phyloP scores from a whole-genome alignment of 1,140 invertebrate genomes.

The Drosophila dunni region DNA sequence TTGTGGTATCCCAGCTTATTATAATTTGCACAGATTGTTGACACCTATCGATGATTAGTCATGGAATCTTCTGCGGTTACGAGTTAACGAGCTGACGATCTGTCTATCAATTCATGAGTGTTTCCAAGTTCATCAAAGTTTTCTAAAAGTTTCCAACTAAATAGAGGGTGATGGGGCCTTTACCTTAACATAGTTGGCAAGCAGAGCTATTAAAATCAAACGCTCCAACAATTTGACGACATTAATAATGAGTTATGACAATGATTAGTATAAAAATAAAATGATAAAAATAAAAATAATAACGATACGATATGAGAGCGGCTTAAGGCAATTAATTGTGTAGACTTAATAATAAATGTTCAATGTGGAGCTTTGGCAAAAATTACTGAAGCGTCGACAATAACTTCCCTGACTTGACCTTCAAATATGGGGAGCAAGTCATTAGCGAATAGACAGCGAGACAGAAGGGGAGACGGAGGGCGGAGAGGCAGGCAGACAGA shows the following conservation, averaged over 20 bases:
- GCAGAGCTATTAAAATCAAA: conserved; percentile 58
- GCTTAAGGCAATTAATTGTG: conserved; percentile 59
- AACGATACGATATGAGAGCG: conserved; percentile 36
- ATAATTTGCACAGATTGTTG: conserved; percentile 26
- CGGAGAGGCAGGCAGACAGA: conserved; percentile 16
- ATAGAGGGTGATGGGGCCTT: conserved; percentile 23
- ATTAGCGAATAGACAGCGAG: conserved; percentile 50
- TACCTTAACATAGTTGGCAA: conserved; percentile 49
- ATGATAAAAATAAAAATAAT: conserved; percentile 26
- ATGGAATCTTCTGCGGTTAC: conserved; percentile 47
- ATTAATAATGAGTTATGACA: conserved; percentile 51
- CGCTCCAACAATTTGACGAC: conserved; percentile 64
- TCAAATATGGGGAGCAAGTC: conserved; percentile 61
- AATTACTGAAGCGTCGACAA: conserved; percentile 61
- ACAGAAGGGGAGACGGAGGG: neutral
- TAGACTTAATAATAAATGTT: conserved; percentile 56
- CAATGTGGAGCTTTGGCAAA: conserved; percentile 57
- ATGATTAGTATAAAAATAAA: conserved; percentile 40
- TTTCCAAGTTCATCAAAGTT: conserved; percentile 9
- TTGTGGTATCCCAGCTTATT: conserved; percentile 41
- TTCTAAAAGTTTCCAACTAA: conserved; percentile 15
- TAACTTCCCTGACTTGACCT: conserved; percentile 67
- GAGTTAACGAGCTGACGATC: conserved; percentile 7
- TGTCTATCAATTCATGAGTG: neutral
- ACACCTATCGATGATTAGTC: conserved; percentile 45